Conservation (phyloP, 2,888 invertebrate genomes). For the Tetramorium bicarinatum region DNA sequence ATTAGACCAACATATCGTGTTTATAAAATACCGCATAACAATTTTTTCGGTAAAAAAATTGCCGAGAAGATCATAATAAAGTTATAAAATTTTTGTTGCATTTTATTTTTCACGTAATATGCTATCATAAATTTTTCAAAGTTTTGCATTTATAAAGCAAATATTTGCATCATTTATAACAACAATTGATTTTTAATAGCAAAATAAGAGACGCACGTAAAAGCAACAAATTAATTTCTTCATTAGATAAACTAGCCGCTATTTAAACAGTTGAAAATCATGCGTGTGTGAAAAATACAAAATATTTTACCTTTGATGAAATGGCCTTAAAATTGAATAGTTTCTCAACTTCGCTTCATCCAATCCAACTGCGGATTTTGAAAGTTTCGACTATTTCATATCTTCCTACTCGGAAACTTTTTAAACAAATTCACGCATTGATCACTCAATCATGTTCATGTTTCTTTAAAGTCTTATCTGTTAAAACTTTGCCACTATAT, state of each 20-base stretch:
- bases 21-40: neutral
- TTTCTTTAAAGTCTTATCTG: conserved; percentile 25
- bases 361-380: conserved; percentile 41
- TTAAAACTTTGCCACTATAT: neutral
- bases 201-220: neutral
- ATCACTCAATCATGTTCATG: conserved; percentile 55
- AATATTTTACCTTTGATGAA: conserved; percentile 66
- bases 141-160: conserved; percentile 2
- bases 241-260: neutral
- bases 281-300: conserved; percentile 13
- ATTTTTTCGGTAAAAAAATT: conserved; percentile 24
- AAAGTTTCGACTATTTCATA: conserved; percentile 26
- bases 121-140: neutral
- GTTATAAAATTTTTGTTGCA: conserved; percentile 5
- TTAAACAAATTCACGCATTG: conserved; percentile 5
- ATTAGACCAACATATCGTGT: neutral
- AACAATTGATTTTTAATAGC: neutral
- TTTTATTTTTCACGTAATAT: conserved; percentile 1
- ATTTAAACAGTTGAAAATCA: conserved; percentile 12
- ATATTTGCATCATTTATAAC: neutral
- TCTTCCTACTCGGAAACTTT: conserved; percentile 35
- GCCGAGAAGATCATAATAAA: neutral
- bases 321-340: conserved; percentile 53
- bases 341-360: conserved; percentile 50
- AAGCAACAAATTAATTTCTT: neutral